phyloP scores from a whole-genome alignment of 2,888 invertebrate genomes.

The Agrilus mali region DNA sequence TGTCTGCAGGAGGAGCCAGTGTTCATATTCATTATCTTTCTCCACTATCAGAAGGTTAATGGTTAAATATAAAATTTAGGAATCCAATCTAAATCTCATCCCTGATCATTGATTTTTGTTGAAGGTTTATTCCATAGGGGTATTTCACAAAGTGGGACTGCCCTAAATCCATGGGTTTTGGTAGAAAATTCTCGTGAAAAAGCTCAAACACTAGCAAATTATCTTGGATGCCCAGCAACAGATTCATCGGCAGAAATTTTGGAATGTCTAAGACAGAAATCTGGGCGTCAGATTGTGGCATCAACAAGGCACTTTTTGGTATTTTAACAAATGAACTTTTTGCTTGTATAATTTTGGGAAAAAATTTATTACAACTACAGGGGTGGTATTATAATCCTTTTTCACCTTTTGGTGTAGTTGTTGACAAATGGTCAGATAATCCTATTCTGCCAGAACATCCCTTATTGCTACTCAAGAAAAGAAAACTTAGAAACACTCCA shows the following conservation, averaged over 20 bases:
- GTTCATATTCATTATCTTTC: conserved; percentile 61
- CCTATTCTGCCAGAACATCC: conserved; percentile 58
- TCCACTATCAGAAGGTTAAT: conserved; percentile 45
- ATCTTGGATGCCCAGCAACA: conserved; percentile 52
- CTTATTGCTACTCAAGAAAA: conserved; percentile 43
- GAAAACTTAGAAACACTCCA: conserved; percentile 51
- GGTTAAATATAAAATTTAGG: conserved; percentile 30
- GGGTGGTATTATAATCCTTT: conserved; percentile 53
- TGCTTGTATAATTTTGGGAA: not conserved
- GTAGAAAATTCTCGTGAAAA: conserved; percentile 45
- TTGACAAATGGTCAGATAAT: conserved; percentile 43
- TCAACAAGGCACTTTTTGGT: conserved; percentile 47
- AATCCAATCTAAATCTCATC: not conserved
- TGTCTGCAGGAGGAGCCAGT: conserved; percentile 63
- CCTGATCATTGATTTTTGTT: conserved; percentile 3
- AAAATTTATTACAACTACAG: conserved; percentile 29
- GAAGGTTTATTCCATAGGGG: conserved; percentile 47
- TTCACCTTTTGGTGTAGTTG: conserved; percentile 59
- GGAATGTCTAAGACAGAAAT: conserved; percentile 49
- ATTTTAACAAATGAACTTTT: conserved; percentile 3
- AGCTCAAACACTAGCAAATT: conserved; percentile 43
- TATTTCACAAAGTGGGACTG: conserved; percentile 58
- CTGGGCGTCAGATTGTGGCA: conserved; percentile 46
- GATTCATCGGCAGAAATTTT: conserved; percentile 41
- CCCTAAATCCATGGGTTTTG: conserved; percentile 46